Base-by-base conservation (phyloP, 2,888 invertebrate species). In the Corythucha ciliata region DNA sequence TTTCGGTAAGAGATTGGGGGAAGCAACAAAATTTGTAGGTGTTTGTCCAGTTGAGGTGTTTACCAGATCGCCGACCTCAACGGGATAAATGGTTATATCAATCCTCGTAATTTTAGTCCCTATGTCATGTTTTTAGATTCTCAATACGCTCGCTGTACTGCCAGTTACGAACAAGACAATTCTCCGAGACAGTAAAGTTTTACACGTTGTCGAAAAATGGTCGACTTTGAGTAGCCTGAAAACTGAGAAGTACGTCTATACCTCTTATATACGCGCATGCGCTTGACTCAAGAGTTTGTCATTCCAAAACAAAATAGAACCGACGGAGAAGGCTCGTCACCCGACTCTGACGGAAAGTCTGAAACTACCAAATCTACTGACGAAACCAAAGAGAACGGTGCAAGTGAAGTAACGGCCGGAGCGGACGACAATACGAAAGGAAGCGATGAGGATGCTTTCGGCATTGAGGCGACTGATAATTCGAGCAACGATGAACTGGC, bases 121-220 rank as follows among this genome's bases (percentile, higher is more conserved):
- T 51, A 44, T 48, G 39, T 56, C 20, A 33, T 47, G 21, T 16
- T 61, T 63, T 1, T 67, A 86, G 87, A 69, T 74, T 77, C 71
- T 96, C 22, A 79, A 81, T 63, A 86, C 90, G 0, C 71, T 97
- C 52, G 81, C 82, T 58, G 78, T 81, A 20, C 74, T 97, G 58
- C 94, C 96, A 8, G 90, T 97, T 58, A 83, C 87, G 2, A 93
- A 94, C 69, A 91, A 88, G 70, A 91, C 90, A 0, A 83, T 91
- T 75, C 73, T 97, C 7, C 83, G 86, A 63, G 94, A 96, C 65
- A 91, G 89, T 63, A 88, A 92, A 63, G 85, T 97, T 58, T 76
- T 89, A 63, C 74, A 78, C 22, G 79, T 86, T 12, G 83, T 96
- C 18, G 82, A 91, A 65, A 80, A 81, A 60, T 94, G 94, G 64